Evolutionary conservation across 2,888 invertebrate species (phyloP).

Genomic region (Eristalis tenax): DNA sequence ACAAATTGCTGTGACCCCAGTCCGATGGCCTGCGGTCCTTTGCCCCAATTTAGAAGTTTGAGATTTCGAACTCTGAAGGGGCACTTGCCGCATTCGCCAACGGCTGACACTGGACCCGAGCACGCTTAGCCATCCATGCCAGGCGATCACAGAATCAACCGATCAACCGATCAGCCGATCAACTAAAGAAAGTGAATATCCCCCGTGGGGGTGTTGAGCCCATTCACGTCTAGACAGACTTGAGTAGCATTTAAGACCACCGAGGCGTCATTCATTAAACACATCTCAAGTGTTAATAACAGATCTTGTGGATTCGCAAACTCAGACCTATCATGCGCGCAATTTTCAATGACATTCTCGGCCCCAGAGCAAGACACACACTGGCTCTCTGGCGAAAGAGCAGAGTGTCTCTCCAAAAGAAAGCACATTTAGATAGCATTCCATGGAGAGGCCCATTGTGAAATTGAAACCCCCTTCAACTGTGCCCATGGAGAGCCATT

Average conservation of each 20-base stretch:
- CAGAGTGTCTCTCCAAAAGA: slow-evolving; percentile 30
- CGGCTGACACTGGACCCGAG: not conserved
- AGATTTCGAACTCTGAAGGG: not conserved
- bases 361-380: not conserved
- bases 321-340: not conserved
- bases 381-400: not conserved
- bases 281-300: slow-evolving; percentile 19
- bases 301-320: slow-evolving; percentile 24
- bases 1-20: not conserved
- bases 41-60: not conserved
- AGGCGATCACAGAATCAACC: not conserved
- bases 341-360: not conserved
- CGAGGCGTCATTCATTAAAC: slow-evolving; percentile 23
- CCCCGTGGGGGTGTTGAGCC: not conserved
- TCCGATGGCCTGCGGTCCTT: not conserved
- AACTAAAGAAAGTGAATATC: not conserved
- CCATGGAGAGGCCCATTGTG: slow-evolving; percentile 46
- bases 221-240: slow-evolving; percentile 19
- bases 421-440: slow-evolving; percentile 33
- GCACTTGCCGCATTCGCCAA: not conserved
- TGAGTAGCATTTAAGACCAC: slow-evolving; percentile 37
- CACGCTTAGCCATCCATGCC: not conserved
- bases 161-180: not conserved
- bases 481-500: slow-evolving; percentile 1
- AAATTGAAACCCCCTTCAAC: slow-evolving; percentile 59